phyloP scores from a whole-genome alignment of 1,140 invertebrate genomes.

The Gryon sp. region DNA sequence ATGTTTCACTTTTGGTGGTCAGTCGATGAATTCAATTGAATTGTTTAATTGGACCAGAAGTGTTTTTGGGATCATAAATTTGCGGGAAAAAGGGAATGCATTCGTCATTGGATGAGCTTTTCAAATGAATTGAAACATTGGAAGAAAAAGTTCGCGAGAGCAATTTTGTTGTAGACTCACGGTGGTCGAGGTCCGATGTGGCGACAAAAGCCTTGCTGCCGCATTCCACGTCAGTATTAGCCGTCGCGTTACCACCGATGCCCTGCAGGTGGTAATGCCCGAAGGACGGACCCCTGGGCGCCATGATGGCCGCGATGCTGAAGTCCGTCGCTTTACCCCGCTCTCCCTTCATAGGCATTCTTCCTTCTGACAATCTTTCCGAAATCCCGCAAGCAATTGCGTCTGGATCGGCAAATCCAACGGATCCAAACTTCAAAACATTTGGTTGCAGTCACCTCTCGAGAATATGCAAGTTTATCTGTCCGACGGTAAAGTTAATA shows the following conservation, averaged over 20 bases:
- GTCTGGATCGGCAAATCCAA: slow-evolving; percentile 2
- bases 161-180: slow-evolving; percentile 67
- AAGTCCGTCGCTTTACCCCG: slow-evolving; percentile 82
- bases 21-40: slow-evolving; percentile 31
- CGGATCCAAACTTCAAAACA: slow-evolving; percentile 21
- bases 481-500: slow-evolving; percentile 31
- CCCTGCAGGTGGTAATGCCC: slow-evolving; percentile 78
- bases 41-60: slow-evolving; percentile 15
- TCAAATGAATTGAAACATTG: no score
- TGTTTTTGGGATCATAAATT: slow-evolving; percentile 12
- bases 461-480: not conserved
- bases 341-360: slow-evolving; percentile 79
- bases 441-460: slow-evolving; percentile 51
- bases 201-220: slow-evolving; percentile 69
- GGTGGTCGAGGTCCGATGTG: slow-evolving; percentile 72
- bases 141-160: slow-evolving; percentile 40
- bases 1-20: slow-evolving; percentile 42
- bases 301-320: slow-evolving; percentile 84
- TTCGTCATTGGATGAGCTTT: no score
- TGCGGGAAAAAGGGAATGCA: slow-evolving; percentile 1
- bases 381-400: slow-evolving; percentile 18
- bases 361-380: slow-evolving; percentile 72
- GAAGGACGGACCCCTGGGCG: slow-evolving; percentile 79
- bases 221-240: slow-evolving; percentile 74
- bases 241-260: slow-evolving; percentile 67